Base-by-base conservation (phyloP, 1,140 invertebrate species). In the Apis laboriosa region DNA sequence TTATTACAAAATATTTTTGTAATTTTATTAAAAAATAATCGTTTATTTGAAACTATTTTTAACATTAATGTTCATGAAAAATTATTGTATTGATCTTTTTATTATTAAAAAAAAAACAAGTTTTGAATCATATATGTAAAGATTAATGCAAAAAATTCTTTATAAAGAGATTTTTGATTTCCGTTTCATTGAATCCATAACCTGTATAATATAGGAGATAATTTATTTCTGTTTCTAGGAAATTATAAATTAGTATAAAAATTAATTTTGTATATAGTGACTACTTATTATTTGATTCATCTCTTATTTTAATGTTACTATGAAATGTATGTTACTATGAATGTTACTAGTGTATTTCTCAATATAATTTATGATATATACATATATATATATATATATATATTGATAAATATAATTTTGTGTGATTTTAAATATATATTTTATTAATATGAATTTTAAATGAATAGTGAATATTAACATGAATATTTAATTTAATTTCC, bases 141-240 rank as follows among this genome's bases (percentile, higher is more conserved):
- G 64, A 28, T 82, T 77, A 70, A 70, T 11, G 9, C 2, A 61
- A 49, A 77, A 55, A 64, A 63, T 11, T 63, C 9, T 56, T 60
- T 71, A 34, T 12, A 28, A 63, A 21, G 3, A 60, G 9, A 21
- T 61, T 70, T 28, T 70, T 24, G 17, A 19, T 5, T 43, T 63
- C 24, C 68, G n/a, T 9, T 24, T 43, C 17, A n/a, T 28, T 53
- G 24, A 51, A 51, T 67, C 9, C 64, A 77, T 82, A 82, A 82
- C 80, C 75, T 81, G 61, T 34, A 58, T 51, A 9, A n/a, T 53
- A 15, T 28, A 21, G 2, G n/a, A 49, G n/a, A 12, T 12, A 60
- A 51, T 56, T 19, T 77, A 55, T 61, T 61, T 17, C 2, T 9
- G 55, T 70, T 21, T 12, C 7, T 61, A 63, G 28, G 60, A 70